Evolutionary conservation across 92 coral and sea anemone species (phyloP), one percentile per base, ranked within the genome.

Genomic region (Palythoa caribaeorum): DNA sequence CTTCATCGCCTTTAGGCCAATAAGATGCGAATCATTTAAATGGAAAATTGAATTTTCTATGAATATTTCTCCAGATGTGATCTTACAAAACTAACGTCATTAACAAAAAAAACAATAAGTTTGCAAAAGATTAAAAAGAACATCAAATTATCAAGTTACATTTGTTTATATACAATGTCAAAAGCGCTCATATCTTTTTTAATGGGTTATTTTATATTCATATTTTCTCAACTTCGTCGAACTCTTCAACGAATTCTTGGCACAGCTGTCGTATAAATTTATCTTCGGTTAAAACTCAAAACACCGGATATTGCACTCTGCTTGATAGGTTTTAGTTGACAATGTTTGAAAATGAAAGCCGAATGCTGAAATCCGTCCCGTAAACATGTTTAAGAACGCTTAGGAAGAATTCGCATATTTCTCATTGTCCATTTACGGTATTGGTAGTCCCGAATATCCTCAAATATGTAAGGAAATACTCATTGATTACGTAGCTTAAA

Each of bases 41-140:
- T 35, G 50, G 35, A 9, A 52, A 36, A 16, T 35, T 76, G 63
- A 4, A 10, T 19, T 76, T 20, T 54, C 65, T 5, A 17, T 21
- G 48, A 77, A 54, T 54, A 54, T 77, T 35, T 77, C 14, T 52
- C 68, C 83, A 77, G 68, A 77, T 77, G 83, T 51, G 68, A 15
- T 77, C 44, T 35, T 54, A 9, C 14, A 14, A 3, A 20, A 21
- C 28, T 37, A 11, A 0, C 1, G 62, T 6, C 16, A 20, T 55
- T 53, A 54, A 17, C 47, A 19, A 77, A 12, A 52, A 70, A 70
- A 11, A 38, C 60, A 76, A 47, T 76, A 62, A 76, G 60, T 76
- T n/a, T 17, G 8, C 62, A 76, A 50, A 76, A 19, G 39, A 76
- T 11, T 65, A 17, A 2, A 65, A n/a, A 17, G 38, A 21, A 20